A percentile compares a stretch with the other conserved stretches of the same genome.
These are phyloP conservation scores for pig (Sus scrofa) DNA, from an alignment of 2,113 vertebrate species.

Conservation along the genomic window DNA sequence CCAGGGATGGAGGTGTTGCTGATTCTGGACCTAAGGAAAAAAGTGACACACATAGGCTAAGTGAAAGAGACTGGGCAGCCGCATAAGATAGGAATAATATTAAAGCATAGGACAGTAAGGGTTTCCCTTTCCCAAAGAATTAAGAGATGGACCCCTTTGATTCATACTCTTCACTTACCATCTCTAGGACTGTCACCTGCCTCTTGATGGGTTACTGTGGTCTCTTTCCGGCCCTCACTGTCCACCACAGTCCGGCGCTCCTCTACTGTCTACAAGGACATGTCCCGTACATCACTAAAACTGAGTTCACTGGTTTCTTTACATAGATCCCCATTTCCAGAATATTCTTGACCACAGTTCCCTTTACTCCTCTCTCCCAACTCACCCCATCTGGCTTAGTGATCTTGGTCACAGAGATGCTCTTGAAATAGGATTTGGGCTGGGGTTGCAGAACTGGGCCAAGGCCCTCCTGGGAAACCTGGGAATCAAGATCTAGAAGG, in stretches of 20 bases:
- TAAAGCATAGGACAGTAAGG: neutral
- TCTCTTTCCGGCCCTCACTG: conserved; percentile 91
- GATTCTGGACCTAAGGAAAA: conserved; percentile 63
- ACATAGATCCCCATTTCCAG: neutral
- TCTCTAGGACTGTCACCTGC: conserved; percentile 71
- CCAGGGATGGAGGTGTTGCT: neutral
- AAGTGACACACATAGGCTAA: neutral
- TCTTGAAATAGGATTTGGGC: conserved; percentile 92
- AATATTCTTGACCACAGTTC: neutral
- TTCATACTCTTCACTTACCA: conserved; percentile 48
- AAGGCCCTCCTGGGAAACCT: conserved; percentile 86
- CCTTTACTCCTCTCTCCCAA: neutral
- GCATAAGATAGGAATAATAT: neutral
- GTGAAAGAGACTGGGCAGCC: neutral
- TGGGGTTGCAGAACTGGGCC: conserved; percentile 81
- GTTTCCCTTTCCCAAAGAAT: conserved; percentile 35
- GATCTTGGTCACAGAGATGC: conserved; percentile 91
- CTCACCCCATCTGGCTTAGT: conserved; percentile 94
- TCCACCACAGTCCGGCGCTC: conserved; percentile 93
- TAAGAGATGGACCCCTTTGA: neutral
- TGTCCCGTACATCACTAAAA: neutral
- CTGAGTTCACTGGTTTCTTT: neutral
- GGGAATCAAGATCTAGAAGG: conserved; percentile 87
- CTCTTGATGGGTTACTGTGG: conserved; percentile 89
- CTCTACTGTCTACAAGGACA: conserved; percentile 88